A percentile compares a stretch with the other conserved stretches of the same genome.
phyloP scores from a whole-genome alignment of 2,888 invertebrate genomes.

The Agriopis marginaria region DNA sequence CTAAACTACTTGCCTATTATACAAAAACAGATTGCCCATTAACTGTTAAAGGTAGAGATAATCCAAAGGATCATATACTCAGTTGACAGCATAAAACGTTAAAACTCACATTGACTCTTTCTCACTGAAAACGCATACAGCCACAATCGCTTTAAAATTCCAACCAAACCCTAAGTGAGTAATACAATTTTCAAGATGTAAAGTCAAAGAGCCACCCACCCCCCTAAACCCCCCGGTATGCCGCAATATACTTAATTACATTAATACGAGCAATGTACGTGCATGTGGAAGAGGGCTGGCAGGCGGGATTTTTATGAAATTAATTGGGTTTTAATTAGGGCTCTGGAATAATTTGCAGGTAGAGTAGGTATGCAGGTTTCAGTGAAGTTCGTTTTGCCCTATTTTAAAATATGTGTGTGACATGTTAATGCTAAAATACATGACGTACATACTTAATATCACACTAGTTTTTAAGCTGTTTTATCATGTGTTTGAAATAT shows the following conservation, averaged over 20 bases:
- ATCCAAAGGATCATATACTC: too few species aligned
- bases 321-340: constrained; percentile 29
- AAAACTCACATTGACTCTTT: constrained; percentile 22
- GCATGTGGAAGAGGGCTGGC: constrained; percentile 59
- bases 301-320: constrained; percentile 31
- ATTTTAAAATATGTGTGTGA: too few species aligned
- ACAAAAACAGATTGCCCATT: too few species aligned
- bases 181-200: constrained; percentile 76
- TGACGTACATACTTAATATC: too few species aligned
- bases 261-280: constrained; percentile 69
- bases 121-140: constrained; percentile 19
- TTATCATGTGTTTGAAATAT: too few species aligned
- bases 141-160: constrained; percentile 46
- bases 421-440: too few species aligned
- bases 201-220: constrained; percentile 72
- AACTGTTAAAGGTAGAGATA: too few species aligned
- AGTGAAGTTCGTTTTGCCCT: neutral
- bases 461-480: too few species aligned
- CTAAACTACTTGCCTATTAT: too few species aligned
- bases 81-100: neutral
- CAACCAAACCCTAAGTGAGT: constrained; percentile 62
- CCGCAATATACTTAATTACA: constrained; percentile 82
- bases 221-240: constrained; percentile 47
- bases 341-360: neutral
- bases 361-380: neutral